Conservation (phyloP, 2,113 vertebrate genomes). For the Bothrops jararaca region DNA sequence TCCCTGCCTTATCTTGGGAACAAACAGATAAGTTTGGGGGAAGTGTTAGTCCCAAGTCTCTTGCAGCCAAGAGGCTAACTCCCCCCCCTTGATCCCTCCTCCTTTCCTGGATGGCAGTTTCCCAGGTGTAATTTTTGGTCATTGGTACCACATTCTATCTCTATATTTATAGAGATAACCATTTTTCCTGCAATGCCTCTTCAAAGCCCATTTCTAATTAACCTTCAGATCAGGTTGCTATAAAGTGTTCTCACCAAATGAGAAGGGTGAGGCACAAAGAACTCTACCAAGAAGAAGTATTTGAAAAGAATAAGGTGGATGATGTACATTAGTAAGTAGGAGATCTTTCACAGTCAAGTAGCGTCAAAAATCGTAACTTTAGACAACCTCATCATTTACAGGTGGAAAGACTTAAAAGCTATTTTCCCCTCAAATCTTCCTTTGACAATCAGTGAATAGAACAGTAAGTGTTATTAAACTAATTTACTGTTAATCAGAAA, state of each 20-base stretch:
- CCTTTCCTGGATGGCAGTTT: not conserved
- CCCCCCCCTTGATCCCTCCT: not conserved
- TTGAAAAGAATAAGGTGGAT: slow-evolving; percentile 8
- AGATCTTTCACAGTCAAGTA: slow-evolving; percentile 54
- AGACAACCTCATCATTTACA: slow-evolving; percentile 64
- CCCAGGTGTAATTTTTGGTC: not conserved
- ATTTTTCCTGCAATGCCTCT: not conserved
- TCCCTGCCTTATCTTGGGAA: not conserved
- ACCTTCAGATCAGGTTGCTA: not conserved
- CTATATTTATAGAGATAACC: not conserved
- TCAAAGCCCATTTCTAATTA: not conserved
- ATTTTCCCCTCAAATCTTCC: slow-evolving; percentile 67
- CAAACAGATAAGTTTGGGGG: not conserved
- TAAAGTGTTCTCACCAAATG: not conserved
- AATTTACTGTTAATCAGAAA: slow-evolving; percentile 68
- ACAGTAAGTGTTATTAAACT: slow-evolving; percentile 70
- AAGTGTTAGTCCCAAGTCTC: not conserved
- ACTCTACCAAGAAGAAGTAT: not conserved
- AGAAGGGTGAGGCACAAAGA: not conserved
- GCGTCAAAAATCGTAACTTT: slow-evolving; percentile 56
- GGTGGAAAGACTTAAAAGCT: slow-evolving; percentile 65
- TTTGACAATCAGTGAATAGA: slow-evolving; percentile 68
- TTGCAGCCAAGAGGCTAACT: not conserved
- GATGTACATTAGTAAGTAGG: slow-evolving; percentile 12
- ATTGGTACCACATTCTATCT: not conserved